Evolutionary conservation across 2,113 vertebrate species (phyloP), one percentile per base, ranked within the genome.

Genomic region (Gymnobelideus leadbeateri): DNA sequence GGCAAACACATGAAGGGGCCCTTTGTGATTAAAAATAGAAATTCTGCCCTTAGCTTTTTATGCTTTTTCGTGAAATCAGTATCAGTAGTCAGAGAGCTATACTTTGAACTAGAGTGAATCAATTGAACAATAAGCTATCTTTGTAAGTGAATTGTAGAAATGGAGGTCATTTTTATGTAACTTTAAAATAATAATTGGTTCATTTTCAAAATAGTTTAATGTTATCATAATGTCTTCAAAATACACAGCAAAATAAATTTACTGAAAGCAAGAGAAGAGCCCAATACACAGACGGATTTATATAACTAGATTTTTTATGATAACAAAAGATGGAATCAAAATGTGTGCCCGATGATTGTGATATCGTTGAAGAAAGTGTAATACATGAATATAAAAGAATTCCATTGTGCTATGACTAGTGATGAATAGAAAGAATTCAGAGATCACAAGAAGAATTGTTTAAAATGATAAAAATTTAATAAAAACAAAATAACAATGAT

Each of bases 11-110:
- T 25, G 25, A n/a, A 96, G 61, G 93, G 77, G 1, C 1, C 92
- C 14, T 12, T 91, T 89, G 52, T 19, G 37, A 3, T 51, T 94
- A 26, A 95, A 97, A 95, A 91, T 8, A 93, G 53, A 91, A 96
- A 90, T 0, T 11, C 0, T 92, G 14, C 61, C 77, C 6, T 43
- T 84, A 94, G 90, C 3, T 93, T 94, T 92, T 3, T 77, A 90
- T 49, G 19, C 8, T 24, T 77, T 93, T 77, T 89, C 90, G 77
- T 77, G 23, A 91, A 2, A 89, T 1, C 43, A 26, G 92, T 92
- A 93, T 61, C 24, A 96, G 31, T 49, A 77, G 4, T 89, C 16
- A 89, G 26, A 93, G 9, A 68, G 25, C 11, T 91, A 89, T 25
- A 77, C 2, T 84, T 21, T 61, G 77, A 12, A 91, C 61, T 19